A percentile compares a stretch with the other conserved stretches of the same genome.
Evolutionary conservation across 2,797 vertebrate species (phyloP).

Genomic region (Mallotus villosus): DNA sequence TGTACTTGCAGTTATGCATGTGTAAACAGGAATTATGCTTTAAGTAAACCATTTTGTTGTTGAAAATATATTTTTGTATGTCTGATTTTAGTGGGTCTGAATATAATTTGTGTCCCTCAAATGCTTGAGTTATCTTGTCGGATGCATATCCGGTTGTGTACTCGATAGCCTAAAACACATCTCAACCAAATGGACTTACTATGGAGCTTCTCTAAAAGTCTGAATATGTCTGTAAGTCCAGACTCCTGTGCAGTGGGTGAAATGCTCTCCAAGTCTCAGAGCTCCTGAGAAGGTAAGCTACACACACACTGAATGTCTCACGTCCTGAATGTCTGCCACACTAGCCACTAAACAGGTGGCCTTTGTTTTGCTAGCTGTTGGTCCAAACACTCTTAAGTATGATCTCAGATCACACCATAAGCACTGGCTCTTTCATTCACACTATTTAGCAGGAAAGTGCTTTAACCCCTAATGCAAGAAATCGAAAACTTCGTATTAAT

Average conservation of each 20-base stretch:
- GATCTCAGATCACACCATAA: conserved; percentile 25
- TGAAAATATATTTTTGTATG: conserved; percentile 39
- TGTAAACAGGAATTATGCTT: conserved; percentile 76
- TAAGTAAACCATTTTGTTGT: conserved; percentile 73
- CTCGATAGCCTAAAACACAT: no score
- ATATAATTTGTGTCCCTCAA: neutral
- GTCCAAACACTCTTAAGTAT: conserved; percentile 21
- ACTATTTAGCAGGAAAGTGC: no score
- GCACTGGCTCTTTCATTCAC: neutral
- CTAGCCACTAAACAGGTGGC: conserved; percentile 32
- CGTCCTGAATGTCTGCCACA: neutral
- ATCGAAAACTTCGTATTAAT: neutral
- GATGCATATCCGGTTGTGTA: no score
- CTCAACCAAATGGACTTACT: no score
- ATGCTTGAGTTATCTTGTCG: neutral
- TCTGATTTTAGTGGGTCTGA: neutral
- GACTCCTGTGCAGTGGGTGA: no score
- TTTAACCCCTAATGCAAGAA: neutral
- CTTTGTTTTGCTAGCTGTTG: conserved; percentile 52
- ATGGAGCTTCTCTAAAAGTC: neutral
- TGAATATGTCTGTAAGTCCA: no score
- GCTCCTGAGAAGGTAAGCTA: neutral
- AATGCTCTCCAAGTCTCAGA: no score
- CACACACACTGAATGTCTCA: neutral
- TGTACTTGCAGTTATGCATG: conserved; percentile 88